A percentile compares a stretch with the other conserved stretches of the same genome.
Conservation (phyloP, 2,888 invertebrate species). For the Bombylius major region DNA sequence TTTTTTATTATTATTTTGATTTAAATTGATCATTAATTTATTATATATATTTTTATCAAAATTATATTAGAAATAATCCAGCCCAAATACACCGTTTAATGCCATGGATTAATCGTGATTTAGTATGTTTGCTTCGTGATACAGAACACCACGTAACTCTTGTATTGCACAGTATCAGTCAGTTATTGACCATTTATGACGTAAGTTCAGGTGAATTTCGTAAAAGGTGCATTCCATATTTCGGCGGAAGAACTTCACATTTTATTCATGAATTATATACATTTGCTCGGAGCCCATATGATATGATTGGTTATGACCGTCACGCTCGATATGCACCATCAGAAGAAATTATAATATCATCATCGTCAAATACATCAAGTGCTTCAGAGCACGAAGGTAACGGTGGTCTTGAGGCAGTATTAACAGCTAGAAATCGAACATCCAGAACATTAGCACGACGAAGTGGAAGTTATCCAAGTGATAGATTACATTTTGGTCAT, state of each 20-base stretch:
- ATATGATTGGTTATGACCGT: slow-evolving; percentile 71
- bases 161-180: slow-evolving; percentile 56
- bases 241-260: slow-evolving; percentile 63
- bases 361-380: slow-evolving; percentile 7
- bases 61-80: slow-evolving; percentile 52
- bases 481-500: not conserved
- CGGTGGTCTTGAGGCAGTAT: not conserved
- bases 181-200: slow-evolving; percentile 53
- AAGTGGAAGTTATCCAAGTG: not conserved
- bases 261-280: slow-evolving; percentile 81
- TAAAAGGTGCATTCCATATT: slow-evolving; percentile 51
- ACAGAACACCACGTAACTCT: slow-evolving; percentile 47
- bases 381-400: slow-evolving; percentile 6
- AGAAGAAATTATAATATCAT: slow-evolving; percentile 27
- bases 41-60: no score
- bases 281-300: slow-evolving; percentile 77
- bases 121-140: slow-evolving; percentile 53
- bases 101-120: slow-evolving; percentile 80
- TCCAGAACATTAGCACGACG: not conserved
- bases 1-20: no score
- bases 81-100: slow-evolving; percentile 69
- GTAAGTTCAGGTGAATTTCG: slow-evolving; percentile 49
- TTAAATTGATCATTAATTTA: no score
- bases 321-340: slow-evolving; percentile 50
- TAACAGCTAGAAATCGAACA: no score